Evolutionary conservation across 2,888 invertebrate species (phyloP).

Genomic region (Drosophila diplacantha): DNA sequence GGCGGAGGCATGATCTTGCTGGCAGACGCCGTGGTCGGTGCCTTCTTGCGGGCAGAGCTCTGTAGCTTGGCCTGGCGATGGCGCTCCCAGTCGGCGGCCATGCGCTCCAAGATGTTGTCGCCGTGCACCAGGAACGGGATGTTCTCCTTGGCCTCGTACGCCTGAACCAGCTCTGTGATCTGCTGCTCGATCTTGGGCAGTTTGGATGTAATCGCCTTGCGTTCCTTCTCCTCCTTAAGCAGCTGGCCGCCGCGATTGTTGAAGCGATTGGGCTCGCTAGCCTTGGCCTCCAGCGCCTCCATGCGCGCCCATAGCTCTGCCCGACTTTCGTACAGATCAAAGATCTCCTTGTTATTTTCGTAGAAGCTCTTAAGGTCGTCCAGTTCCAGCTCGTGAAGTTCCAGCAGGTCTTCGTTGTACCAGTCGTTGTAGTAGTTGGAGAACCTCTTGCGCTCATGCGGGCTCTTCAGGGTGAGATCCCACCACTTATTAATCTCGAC

Average conservation of each 20-base stretch:
- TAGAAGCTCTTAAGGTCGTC: conserved; percentile 83
- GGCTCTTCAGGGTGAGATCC: conserved; percentile 86
- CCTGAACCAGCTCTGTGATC: conserved; percentile 79
- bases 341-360: conserved; percentile 82
- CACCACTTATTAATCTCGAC: conserved; percentile 85
- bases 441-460: conserved; percentile 81
- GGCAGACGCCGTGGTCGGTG: conserved; percentile 14
- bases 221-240: conserved; percentile 89
- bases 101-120: conserved; percentile 81
- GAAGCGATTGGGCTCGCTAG: conserved; percentile 88
- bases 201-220: conserved; percentile 85
- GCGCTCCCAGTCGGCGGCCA: conserved; percentile 82
- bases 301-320: conserved; percentile 86
- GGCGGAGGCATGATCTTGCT: conserved; percentile 48
- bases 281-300: conserved; percentile 85
- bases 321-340: conserved; percentile 82
- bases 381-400: conserved; percentile 87
- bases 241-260: conserved; percentile 93
- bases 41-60: conserved; percentile 78
- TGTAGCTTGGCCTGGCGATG: conserved; percentile 75
- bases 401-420: conserved; percentile 88
- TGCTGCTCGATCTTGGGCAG: conserved; percentile 86
- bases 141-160: conserved; percentile 80
- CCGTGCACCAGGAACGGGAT: conserved; percentile 82
- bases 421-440: conserved; percentile 82